Percentiles rank a stretch among this genome's conserved stretches.
phyloP scores from a whole-genome alignment of 92 coral and sea anemone genomes.

The Siderastrea radians region DNA sequence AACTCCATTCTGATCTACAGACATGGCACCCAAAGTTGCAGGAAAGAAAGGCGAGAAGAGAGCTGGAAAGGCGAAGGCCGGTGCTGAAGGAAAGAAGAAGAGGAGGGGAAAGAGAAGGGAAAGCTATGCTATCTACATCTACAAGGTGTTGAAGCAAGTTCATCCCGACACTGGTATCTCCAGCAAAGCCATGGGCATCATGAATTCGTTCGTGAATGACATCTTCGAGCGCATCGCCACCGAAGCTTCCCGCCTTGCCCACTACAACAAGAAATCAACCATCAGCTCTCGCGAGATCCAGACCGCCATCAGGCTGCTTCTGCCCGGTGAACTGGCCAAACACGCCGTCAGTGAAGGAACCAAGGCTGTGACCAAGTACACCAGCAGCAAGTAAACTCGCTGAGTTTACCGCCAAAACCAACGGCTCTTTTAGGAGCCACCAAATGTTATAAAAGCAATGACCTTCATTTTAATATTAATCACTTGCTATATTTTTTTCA shows the following conservation, averaged over 20 bases:
- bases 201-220: constrained; percentile 92
- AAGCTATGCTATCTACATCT: constrained; percentile 88
- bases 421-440: neutral
- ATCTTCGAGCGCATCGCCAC: constrained; percentile 89
- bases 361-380: constrained; percentile 88
- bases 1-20: constrained; percentile 4
- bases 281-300: constrained; percentile 96
- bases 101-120: constrained; percentile 50
- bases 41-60: constrained; percentile 60
- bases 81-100: constrained; percentile 44
- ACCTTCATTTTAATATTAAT: neutral
- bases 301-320: constrained; percentile 74
- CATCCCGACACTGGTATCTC: constrained; percentile 97
- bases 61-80: constrained; percentile 42
- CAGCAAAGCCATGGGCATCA: constrained; percentile 95
- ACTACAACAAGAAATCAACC: constrained; percentile 92
- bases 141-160: constrained; percentile 93
- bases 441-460: constrained; percentile 48
- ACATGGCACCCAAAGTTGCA: constrained; percentile 42
- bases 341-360: constrained; percentile 89
- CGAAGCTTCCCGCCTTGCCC: constrained; percentile 91
- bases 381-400: constrained; percentile 94
- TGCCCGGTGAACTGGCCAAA: constrained; percentile 89
- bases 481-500: no score
- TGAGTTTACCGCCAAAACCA: constrained; percentile 47